These are phyloP conservation scores for Halisarca cf. caerulea DNA, from an alignment of 37 sponge, comb jelly and placozoan genomes.

Conservation along the genomic window DNA sequence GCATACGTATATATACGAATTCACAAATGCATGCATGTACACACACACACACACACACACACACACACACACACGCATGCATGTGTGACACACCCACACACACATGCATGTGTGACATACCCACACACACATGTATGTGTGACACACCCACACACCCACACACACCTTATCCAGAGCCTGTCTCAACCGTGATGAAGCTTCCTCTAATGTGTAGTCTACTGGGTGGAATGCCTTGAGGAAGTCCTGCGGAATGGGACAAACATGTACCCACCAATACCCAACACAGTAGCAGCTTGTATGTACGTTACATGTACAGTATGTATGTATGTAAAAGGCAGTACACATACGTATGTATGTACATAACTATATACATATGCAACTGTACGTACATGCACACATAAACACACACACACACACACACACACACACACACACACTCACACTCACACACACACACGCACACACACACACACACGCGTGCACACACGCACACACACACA, in stretches of 20 bases:
- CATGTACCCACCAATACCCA: too few species aligned
- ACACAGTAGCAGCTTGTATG: too few species aligned
- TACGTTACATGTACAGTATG: too few species aligned
- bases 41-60: neutral
- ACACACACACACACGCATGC: neutral
- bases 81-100: too few species aligned
- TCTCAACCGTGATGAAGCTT: conserved; percentile 63
- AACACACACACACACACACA: neutral
- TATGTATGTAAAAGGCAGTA: too few species aligned
- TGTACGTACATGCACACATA: neutral
- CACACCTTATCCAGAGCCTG: conserved; percentile 64
- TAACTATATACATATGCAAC: neutral
- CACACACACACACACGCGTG: neutral
- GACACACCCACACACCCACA: neutral
- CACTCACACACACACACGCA: neutral
- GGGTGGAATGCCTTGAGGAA: neutral
- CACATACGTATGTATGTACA: neutral
- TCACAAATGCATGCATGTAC: neutral
- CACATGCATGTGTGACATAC: neutral
- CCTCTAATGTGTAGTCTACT: conserved; percentile 45
- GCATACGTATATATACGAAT: too few species aligned
- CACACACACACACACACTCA: neutral
- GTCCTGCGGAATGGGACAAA: too few species aligned
- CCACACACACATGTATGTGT: neutral
- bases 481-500: neutral